These are phyloP conservation scores for Achatina immaculata DNA, from an alignment of 1,140 invertebrate species.

Conservation along the genomic window DNA sequence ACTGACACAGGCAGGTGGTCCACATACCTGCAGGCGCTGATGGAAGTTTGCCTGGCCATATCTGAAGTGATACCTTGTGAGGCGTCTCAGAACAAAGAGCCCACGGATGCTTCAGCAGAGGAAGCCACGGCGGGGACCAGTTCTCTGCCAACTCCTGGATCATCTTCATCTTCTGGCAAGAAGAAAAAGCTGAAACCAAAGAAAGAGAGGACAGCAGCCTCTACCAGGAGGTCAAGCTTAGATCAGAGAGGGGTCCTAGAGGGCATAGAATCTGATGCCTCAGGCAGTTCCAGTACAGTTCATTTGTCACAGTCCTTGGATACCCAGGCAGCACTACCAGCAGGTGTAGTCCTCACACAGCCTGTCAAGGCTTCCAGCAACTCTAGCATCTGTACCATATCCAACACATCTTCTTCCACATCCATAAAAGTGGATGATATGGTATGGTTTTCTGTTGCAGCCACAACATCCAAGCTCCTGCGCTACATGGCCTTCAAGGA, in stretches of 20 bases:
- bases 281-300: conserved; percentile 11
- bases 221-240: conserved; percentile 28
- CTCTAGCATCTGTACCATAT: conserved; percentile 26
- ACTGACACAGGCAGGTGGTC: conserved; percentile 65
- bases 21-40: conserved; percentile 68
- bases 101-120: conserved; percentile 38
- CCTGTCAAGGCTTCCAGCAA: conserved; percentile 24
- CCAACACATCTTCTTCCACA: conserved; percentile 11
- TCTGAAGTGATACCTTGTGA: conserved; percentile 60
- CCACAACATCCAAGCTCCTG: conserved; percentile 64
- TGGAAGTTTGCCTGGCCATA: conserved; percentile 68
- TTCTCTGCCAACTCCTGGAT: conserved; percentile 39
- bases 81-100: conserved; percentile 32
- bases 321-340: neutral
- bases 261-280: conserved; percentile 38
- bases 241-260: conserved; percentile 45
- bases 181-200: conserved; percentile 69
- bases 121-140: conserved; percentile 42
- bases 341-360: neutral
- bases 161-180: conserved; percentile 55
- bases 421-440: conserved; percentile 64
- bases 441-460: conserved; percentile 66
- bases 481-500: conserved; percentile 61
- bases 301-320: conserved; percentile 23
- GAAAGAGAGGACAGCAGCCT: conserved; percentile 53